Conservation (phyloP, 2,797 vertebrate species). For the Philypnodon macrostomus region DNA sequence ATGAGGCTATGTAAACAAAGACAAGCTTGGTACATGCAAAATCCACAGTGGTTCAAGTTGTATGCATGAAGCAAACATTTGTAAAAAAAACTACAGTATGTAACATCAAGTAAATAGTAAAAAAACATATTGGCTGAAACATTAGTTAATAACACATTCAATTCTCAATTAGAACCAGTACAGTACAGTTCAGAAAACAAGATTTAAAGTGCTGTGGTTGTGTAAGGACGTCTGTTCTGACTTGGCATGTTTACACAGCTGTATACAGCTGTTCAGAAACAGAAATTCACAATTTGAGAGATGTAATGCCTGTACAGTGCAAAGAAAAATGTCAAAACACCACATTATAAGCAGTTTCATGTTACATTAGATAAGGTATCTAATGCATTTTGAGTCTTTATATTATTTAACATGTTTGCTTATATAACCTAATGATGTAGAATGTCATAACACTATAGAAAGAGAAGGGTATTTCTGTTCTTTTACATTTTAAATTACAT, state of each 20-base stretch:
- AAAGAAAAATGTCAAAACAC: not conserved
- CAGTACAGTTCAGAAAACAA: no score
- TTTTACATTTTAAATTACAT: slow-evolving; percentile 35
- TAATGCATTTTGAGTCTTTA: no score
- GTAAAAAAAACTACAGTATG: slow-evolving; percentile 1
- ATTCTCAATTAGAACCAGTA: no score
- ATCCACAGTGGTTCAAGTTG: no score
- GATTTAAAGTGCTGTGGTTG: slow-evolving; percentile 2
- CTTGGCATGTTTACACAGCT: slow-evolving; percentile 29
- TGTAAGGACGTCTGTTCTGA: slow-evolving; percentile 1
- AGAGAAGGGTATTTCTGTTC: not conserved
- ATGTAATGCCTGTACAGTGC: not conserved
- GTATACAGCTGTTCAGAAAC: slow-evolving; percentile 10
- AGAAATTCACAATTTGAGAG: not conserved
- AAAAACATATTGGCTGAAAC: no score
- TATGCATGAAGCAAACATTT: not conserved
- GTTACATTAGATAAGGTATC: not conserved
- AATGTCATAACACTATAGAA: not conserved
- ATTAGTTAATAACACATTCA: no score
- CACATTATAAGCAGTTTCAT: not conserved
- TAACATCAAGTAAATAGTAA: no score
- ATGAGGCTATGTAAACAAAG: slow-evolving; percentile 3
- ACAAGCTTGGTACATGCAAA: slow-evolving; percentile 2
- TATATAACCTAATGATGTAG: not conserved
- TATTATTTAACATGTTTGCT: not conserved